Evolutionary conservation across 92 coral and sea anemone genomes (phyloP).

Genomic region (Anthopleura xanthogrammica): DNA sequence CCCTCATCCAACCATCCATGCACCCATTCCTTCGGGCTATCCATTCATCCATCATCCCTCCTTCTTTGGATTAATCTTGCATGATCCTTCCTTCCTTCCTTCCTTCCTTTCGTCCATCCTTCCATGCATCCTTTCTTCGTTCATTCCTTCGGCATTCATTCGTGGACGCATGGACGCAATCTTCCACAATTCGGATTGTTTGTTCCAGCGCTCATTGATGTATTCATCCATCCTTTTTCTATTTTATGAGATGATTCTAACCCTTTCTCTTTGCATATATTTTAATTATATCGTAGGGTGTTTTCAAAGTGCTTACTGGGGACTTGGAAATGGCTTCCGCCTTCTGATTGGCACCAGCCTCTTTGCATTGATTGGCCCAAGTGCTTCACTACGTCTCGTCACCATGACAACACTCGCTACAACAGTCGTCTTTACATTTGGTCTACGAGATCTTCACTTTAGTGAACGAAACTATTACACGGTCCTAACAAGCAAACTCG

Average conservation of each 20-base stretch:
- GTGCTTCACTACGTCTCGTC: constrained; percentile 73
- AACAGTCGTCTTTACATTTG: constrained; percentile 58
- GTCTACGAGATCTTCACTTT: constrained; percentile 63
- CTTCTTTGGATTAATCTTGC: no score
- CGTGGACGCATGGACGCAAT: no score
- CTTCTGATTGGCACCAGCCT: constrained; percentile 62
- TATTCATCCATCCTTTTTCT: no score
- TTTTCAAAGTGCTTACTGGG: constrained; percentile 77
- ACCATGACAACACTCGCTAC: constrained; percentile 56
- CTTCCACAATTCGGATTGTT: no score
- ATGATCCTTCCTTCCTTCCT: no score
- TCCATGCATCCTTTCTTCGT: no score
- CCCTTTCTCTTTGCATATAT: neutral
- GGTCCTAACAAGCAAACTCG: constrained; percentile 27
- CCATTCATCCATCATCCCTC: no score
- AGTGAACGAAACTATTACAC: constrained; percentile 64
- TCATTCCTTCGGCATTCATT: no score
- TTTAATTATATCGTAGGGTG: constrained; percentile 43
- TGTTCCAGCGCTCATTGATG: constrained; percentile 5
- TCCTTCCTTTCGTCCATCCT: no score
- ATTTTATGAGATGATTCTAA: constrained; percentile 7
- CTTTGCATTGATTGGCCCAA: constrained; percentile 60
- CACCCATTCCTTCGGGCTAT: no score
- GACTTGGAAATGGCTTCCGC: constrained; percentile 68
- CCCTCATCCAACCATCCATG: no score